Percentiles rank a stretch among this genome's conserved stretches.
phyloP scores from a whole-genome alignment of 1,140 invertebrate species.

The Thereuonema tuberculata region DNA sequence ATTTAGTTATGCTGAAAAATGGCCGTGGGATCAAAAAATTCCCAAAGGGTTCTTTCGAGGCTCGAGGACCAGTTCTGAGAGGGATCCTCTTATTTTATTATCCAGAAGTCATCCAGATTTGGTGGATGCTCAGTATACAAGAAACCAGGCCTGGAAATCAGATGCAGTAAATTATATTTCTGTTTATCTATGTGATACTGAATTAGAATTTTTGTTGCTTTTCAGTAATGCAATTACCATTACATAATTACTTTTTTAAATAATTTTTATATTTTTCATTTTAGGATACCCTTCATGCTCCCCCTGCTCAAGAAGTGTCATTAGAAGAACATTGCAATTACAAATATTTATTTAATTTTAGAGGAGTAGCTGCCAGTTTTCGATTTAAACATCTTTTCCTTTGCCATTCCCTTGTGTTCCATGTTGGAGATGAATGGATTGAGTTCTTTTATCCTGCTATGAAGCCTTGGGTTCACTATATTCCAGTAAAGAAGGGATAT shows the following conservation, averaged over 20 bases:
- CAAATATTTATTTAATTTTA: constrained; percentile 91
- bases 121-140: constrained; percentile 87
- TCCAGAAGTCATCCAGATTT: constrained; percentile 61
- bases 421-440: constrained; percentile 85
- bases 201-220: constrained; percentile 12
- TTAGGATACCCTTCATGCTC: constrained; percentile 66
- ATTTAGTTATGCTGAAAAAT: constrained; percentile 41
- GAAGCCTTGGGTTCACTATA: constrained; percentile 92
- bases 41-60: constrained; percentile 76
- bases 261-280: no score
- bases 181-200: constrained; percentile 14
- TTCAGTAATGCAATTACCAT: no score
- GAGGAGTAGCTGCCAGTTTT: constrained; percentile 93
- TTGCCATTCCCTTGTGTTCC: constrained; percentile 86
- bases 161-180: constrained; percentile 42
- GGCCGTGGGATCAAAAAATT: constrained; percentile 65
- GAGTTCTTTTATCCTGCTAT: constrained; percentile 90
- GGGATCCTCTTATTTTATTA: constrained; percentile 76
- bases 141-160: constrained; percentile 97
- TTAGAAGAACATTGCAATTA: constrained; percentile 86
- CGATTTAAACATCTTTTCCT: constrained; percentile 92
- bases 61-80: constrained; percentile 76
- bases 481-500: constrained; percentile 64
- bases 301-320: constrained; percentile 70
- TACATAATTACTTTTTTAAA: no score